Base-by-base conservation (phyloP, 2,113 vertebrate species). In the Copsychus sechellarum region DNA sequence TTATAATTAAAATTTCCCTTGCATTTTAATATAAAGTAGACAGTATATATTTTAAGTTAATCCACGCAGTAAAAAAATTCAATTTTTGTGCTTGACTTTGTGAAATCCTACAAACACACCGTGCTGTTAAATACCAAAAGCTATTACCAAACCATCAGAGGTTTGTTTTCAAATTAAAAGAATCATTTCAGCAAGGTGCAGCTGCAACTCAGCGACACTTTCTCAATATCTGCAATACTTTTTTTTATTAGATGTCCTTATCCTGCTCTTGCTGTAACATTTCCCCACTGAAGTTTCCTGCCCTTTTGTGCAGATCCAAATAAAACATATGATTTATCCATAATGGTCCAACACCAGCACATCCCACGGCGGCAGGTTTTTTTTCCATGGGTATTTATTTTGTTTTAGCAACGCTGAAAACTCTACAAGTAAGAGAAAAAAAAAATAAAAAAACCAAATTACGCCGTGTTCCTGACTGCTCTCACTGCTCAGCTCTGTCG, bases 401-500 rank as follows among this genome's bases (percentile, higher is more conserved):
- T 57, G 26, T 70, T 95, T 77, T 79, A 92, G 70, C 43, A 88
- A 71, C 51, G 78, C 53, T 26, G 47, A 71, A 81, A 74, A 73
- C 60, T 79, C 62, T 25, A 42, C 17, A 25, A 47, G 58, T 8
- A 57, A 47, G 43, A 57, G 9, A 24, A 65, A 56, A 90, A 81
- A 54, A 36, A 79, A 53, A n/a, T 57, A 33, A 31, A 67, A 50
- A 38, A 33, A 69, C 8, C 38, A 26, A 57, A 79, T 45, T 36
- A 61, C 11, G 3, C 38, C 47, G 34, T 36, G 21, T 22, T 93
- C 95, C 96, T 76, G 87, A 66, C 87, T 66, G 72, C 93, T 95
- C 93, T 94, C 90, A 50, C 86, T 50, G 71, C 31, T 79, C 86
- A 73, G 62, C 88, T 88, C 93, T 28, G 12, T 78, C 82, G 92